Evolutionary conservation across 2,797 vertebrate genomes (phyloP), one percentile per base, ranked within the genome.

Genomic region (Eulemur mongoz): DNA sequence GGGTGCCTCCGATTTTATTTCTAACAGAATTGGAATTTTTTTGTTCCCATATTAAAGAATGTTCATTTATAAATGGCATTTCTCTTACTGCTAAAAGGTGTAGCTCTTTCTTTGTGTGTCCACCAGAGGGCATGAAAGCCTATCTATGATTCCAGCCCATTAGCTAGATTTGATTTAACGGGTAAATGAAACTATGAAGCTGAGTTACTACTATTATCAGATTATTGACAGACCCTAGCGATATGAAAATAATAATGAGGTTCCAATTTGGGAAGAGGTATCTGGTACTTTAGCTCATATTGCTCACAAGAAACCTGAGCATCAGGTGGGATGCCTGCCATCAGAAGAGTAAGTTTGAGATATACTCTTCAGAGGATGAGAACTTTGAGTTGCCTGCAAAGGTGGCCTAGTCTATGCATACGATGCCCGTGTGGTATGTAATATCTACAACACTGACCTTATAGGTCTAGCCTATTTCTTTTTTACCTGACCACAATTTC

Each of bases 111-210:
- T 43, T 22, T 78, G 32, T 83, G 40, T 27, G 48, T 83, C 96
- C 97, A 97, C 94, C 93, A 98, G 97, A 94, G 95, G 97, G 95
- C 97, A 93, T 96, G 88, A 97, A 54, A 98, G 70, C 54, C 89
- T 97, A 84, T 52, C 54, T 63, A 48, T 43, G 38, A 73, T n/a
- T 87, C 69, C 11, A 84, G 11, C 10, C 69, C 78, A 73, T 82
- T 67, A 63, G 30, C 40, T 83, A 32, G 13, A 67, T 88, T 94
- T 59, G 35, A 96, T 75, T 72, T 91, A 83, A 79, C 23, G 22
- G 59, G 57, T 78, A 83, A 67, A n/a, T 35, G 30, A 89, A 96
- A 86, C 7, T 13, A 17, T 48, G 69, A 83, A 90, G 81, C 52
- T 89, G 22, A 3, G 4, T 69, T 79, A 63, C 14, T 70, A 45